These are phyloP conservation scores for Ectemnius cavifrons DNA, from an alignment of 2,888 invertebrate genomes.

Conservation along the genomic window DNA sequence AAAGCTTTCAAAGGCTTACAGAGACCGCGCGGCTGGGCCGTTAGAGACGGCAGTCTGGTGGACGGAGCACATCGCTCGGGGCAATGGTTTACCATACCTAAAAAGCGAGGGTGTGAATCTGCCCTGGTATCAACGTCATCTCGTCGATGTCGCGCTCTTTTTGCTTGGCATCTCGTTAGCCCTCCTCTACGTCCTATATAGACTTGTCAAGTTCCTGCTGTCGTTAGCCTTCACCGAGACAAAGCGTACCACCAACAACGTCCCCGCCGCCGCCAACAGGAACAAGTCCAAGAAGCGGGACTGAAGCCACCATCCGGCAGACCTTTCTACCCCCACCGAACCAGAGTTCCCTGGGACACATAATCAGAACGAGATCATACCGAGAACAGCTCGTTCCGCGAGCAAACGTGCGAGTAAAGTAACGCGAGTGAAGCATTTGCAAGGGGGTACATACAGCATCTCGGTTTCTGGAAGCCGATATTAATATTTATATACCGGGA, in stretches of 20 bases:
- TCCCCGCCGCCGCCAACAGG: too few relatives aligned
- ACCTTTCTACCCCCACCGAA: background rate
- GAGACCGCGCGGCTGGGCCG: conserved; percentile 81
- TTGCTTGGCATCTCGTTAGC: conserved; percentile 15
- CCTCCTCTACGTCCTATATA: conserved; percentile 34
- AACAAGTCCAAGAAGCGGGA: conserved; percentile 35
- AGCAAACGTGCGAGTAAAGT: too few relatives aligned
- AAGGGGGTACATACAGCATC: too few relatives aligned
- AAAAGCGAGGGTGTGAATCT: conserved; percentile 32
- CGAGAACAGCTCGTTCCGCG: too few relatives aligned
- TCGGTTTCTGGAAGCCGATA: too few relatives aligned
- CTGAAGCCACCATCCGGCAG: conserved; percentile 23
- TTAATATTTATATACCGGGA: background rate
- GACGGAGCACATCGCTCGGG: conserved; percentile 83
- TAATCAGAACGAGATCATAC: background rate
- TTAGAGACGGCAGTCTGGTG: conserved; percentile 83
- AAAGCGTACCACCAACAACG: background rate
- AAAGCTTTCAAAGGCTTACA: conserved; percentile 79
- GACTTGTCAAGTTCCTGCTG: conserved; percentile 22
- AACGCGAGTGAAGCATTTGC: too few relatives aligned
- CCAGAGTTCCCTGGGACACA: background rate
- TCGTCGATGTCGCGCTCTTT: conserved; percentile 55
- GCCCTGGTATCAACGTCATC: conserved; percentile 72
- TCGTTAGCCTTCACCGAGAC: conserved; percentile 6
- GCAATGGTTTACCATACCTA: conserved; percentile 76